Evolutionary conservation across 2,888 invertebrate species (phyloP).

Genomic region (Callinectes sapidus): DNA sequence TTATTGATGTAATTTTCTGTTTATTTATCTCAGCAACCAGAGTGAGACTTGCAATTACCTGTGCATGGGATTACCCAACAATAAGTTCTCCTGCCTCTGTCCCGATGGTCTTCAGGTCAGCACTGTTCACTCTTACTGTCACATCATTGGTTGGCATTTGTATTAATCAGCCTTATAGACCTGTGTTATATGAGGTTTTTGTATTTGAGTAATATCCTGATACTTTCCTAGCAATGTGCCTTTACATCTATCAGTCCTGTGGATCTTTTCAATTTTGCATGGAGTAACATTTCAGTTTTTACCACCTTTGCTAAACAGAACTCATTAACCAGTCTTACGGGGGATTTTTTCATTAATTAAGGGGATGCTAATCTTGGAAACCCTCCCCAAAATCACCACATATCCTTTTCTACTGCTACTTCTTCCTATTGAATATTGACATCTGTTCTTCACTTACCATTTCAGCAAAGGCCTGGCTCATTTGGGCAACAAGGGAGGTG

Average conservation of each 20-base stretch:
- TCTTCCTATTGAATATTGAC: background rate
- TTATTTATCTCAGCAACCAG: conserved; percentile 30
- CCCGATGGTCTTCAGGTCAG: conserved; percentile 83
- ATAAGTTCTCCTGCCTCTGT: conserved; percentile 84
- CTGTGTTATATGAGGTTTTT: too few relatives aligned
- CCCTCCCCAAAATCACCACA: too few relatives aligned
- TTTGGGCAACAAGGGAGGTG: conserved; percentile 79
- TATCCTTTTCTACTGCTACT: background rate
- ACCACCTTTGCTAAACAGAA: too few relatives aligned
- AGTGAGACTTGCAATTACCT: conserved; percentile 83
- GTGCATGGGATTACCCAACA: conserved; percentile 86
- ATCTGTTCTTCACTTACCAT: background rate
- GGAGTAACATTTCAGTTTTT: too few relatives aligned
- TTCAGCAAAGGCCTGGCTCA: background rate
- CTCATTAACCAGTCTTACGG: too few relatives aligned
- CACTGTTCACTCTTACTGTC: background rate
- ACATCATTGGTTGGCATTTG: background rate
- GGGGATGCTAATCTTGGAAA: too few relatives aligned
- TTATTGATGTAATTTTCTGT: background rate
- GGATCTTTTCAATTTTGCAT: background rate
- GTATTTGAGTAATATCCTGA: background rate
- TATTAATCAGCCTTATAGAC: background rate
- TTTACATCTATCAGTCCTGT: background rate
- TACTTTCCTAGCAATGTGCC: too few relatives aligned
- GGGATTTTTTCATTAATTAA: too few relatives aligned